Evolutionary conservation across 2,797 vertebrate species (phyloP).

Genomic region (Lemur catta): DNA sequence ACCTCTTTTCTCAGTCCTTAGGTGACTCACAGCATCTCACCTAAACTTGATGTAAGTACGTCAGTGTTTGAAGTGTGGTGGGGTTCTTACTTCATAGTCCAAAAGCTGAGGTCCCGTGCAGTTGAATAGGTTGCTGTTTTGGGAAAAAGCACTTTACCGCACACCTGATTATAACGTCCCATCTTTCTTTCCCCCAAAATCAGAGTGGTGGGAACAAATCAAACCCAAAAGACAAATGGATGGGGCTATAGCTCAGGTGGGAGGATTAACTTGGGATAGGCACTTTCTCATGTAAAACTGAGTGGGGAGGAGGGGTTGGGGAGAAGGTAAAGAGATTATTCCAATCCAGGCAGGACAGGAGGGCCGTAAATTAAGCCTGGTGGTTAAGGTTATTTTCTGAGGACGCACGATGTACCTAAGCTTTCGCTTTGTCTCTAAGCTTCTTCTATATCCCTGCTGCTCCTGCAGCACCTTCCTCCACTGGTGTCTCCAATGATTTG

Average conservation of each 20-base stretch:
- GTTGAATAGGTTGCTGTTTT: background rate
- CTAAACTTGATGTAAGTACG: background rate
- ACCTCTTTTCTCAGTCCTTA: background rate
- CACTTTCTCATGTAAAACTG: background rate
- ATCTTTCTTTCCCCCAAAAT: background rate
- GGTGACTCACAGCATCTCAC: background rate
- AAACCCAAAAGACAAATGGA: no score
- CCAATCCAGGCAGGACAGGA: no score
- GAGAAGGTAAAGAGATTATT: background rate
- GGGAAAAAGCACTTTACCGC: background rate
- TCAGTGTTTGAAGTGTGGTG: no score
- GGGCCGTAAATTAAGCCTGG: no score
- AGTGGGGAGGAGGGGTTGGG: rapidly evolving
- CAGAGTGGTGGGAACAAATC: background rate
- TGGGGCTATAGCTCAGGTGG: background rate
- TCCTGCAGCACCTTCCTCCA: background rate
- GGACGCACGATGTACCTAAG: no score
- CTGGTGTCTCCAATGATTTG: background rate
- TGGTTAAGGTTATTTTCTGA: background rate
- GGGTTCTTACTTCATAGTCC: no score
- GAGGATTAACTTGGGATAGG: background rate
- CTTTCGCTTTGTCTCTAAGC: background rate
- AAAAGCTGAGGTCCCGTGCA: background rate
- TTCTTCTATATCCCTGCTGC: no score
- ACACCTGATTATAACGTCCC: background rate